Percentiles rank a stretch among this genome's conserved stretches.
Evolutionary conservation across 1,140 invertebrate species (phyloP).

Genomic region (Chlorops oryzae): DNA sequence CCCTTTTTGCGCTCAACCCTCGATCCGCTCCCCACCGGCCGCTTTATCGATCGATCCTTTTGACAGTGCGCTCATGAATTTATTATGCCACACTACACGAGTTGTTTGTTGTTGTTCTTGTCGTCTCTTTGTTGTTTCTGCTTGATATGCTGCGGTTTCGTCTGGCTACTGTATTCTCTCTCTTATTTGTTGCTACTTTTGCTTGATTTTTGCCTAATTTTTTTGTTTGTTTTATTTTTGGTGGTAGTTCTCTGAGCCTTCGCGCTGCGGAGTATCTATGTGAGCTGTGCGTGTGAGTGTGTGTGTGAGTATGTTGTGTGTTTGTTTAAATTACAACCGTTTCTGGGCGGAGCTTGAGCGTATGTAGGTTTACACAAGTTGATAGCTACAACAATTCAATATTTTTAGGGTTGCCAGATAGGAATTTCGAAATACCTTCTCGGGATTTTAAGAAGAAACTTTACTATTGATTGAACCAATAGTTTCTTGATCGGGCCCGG

Average conservation of each 20-base stretch:
- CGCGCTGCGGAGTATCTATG: slow-evolving; percentile 42
- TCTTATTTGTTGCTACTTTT: neutral
- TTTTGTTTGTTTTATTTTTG: neutral
- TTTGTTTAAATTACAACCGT: no score
- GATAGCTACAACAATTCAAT: no score
- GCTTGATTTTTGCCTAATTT: neutral
- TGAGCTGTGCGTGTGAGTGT: slow-evolving; percentile 14
- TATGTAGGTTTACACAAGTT: no score
- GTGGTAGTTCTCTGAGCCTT: neutral
- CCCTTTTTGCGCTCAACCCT: neutral
- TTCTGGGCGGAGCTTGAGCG: no score
- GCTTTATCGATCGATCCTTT: neutral
- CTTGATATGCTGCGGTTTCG: slow-evolving; percentile 5
- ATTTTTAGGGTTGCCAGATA: no score
- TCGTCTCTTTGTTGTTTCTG: slow-evolving; percentile 5
- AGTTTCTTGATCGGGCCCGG: no score
- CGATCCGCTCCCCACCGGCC: neutral
- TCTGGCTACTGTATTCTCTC: slow-evolving; percentile 3
- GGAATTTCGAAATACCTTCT: no score
- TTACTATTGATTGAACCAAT: no score
- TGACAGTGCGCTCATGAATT: no score
- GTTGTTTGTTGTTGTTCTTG: slow-evolving; percentile 1
- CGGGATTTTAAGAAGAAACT: no score
- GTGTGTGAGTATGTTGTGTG: no score
- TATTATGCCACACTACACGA: no score